Base-by-base conservation (phyloP, 92 coral and sea anemone species). In the Zoanthus solanderi region DNA sequence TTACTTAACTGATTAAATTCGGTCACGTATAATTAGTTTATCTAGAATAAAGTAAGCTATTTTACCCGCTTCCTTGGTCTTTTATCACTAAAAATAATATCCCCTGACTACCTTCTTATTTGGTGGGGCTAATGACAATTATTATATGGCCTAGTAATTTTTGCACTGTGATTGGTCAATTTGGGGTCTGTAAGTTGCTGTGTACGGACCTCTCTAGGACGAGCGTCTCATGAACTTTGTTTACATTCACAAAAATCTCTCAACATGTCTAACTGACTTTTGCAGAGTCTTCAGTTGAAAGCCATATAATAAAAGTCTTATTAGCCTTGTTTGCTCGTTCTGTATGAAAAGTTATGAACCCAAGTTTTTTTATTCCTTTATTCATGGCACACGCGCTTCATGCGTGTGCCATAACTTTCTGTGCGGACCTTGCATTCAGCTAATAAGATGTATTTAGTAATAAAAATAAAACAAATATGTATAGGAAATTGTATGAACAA, bases 211-310 rank as follows among this genome's bases (percentile, higher is more conserved):
- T 67, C 73, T 67, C 73, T 67, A 28, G 73, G 73, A 67, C 29
- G 42, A 67, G 73, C 73, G 73, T 67, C 37, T 67, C 73, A 31
- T 67, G 73, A 67, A 67, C 73, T 67, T 67, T 67, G 73, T 67
- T 67, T 67, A 67, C 73, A 67, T 67, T 67, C 73, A 67, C 73
- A 67, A 67, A 67, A 12, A 60, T 60, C 66, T 60, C 18, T 60
- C 66, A 60, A 60, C 66, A 60, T 60, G 66, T 60, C 66, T 60
- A 60, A 60, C 66, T 60, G 66, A 60, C 66, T 60, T 60, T 60
- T 60, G 66, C 66, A 60, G 66, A 60, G 66, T 60, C 66, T 60
- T 60, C 66, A 60, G 66, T 60, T 60, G 66, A 60, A 60, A 60
- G 66, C 66, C n/a, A 60, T 60, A 60, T 60, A 60, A 60, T 60